Percentiles rank a stretch among this genome's conserved stretches.
Conservation (phyloP, 2,113 vertebrate genomes). For the Nicator chloris region DNA sequence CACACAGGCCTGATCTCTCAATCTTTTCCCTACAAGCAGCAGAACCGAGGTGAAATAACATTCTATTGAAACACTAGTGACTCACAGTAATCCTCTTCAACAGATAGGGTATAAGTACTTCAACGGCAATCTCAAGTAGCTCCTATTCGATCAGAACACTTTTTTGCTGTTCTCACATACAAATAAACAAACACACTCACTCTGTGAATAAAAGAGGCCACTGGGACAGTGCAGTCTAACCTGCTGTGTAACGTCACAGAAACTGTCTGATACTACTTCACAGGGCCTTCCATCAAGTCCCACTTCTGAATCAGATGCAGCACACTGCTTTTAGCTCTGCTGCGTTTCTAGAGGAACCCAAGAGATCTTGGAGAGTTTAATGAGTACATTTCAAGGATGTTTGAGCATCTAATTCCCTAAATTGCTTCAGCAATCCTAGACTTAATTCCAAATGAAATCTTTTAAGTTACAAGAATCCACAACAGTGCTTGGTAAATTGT, state of each 20-base stretch:
- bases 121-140: neutral
- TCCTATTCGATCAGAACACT: neutral
- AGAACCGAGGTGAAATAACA: neutral
- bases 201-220: neutral
- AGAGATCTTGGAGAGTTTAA: conserved; percentile 8
- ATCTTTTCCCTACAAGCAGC: neutral
- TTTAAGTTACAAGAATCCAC: neutral
- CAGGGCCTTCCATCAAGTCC: neutral
- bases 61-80: neutral
- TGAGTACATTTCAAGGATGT: conserved; percentile 29
- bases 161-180: neutral
- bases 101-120: neutral
- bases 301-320: neutral
- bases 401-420: conserved; percentile 39
- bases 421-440: neutral
- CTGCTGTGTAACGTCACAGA: neutral
- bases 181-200: neutral
- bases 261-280: neutral
- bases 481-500: neutral
- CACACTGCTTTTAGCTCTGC: neutral
- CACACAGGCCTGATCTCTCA: neutral
- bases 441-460: conserved; percentile 16
- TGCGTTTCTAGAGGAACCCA: neutral
- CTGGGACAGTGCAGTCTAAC: neutral
- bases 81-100: neutral